Percentiles rank a stretch among this genome's conserved stretches.
phyloP scores from a whole-genome alignment of 2,113 vertebrate species.

The Gasterosteus nipponicus region DNA sequence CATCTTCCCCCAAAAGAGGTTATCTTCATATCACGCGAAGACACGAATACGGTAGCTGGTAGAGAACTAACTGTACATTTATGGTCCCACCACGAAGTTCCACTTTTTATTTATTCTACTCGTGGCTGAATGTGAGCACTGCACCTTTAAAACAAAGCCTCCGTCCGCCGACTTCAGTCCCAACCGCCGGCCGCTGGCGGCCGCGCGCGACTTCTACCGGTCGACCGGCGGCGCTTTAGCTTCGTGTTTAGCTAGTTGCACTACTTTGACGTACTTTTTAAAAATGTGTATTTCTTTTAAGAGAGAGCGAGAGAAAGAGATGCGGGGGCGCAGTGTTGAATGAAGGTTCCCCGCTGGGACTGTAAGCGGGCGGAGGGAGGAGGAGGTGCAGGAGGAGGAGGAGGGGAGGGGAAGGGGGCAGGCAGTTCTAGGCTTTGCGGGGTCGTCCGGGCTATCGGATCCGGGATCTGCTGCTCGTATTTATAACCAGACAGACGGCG shows the following conservation, averaged over 20 bases:
- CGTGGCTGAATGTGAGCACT: slow-evolving; percentile 32
- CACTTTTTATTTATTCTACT: neutral
- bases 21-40: neutral
- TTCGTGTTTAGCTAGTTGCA: neutral
- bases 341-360: slow-evolving; percentile 61
- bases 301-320: neutral
- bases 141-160: slow-evolving; percentile 72
- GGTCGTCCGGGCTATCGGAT: slow-evolving; percentile 65
- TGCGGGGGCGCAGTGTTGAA: slow-evolving; percentile 48
- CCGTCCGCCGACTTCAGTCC: slow-evolving; percentile 39
- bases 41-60: too few relatives aligned
- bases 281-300: too few relatives aligned
- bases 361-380: slow-evolving; percentile 22
- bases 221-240: neutral
- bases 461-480: slow-evolving; percentile 62
- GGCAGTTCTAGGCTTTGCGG: slow-evolving; percentile 30
- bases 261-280: neutral
- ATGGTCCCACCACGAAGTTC: too few relatives aligned
- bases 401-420: slow-evolving; percentile 12
- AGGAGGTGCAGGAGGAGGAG: neutral
- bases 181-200: slow-evolving; percentile 50
- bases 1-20: neutral
- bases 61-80: neutral
- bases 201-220: neutral
- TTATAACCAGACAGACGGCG: slow-evolving; percentile 54